Conservation (phyloP, 2,888 invertebrate genomes). For the Papilio elwesi region DNA sequence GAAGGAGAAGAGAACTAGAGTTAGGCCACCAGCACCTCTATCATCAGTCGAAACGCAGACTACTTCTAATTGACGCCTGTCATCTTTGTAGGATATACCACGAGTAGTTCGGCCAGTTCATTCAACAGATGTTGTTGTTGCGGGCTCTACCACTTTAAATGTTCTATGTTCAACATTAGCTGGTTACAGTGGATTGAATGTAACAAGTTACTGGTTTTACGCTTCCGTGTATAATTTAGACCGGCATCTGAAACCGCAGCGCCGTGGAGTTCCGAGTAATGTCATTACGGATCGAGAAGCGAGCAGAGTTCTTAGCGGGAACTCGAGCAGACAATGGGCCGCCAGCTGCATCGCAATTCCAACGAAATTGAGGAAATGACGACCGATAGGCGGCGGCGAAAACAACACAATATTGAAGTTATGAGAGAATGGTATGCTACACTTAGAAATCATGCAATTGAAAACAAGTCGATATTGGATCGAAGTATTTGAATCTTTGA, state of each 20-base stretch:
- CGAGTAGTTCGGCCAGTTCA: too few species aligned
- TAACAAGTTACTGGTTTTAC: neutral
- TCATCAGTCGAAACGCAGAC: too few species aligned
- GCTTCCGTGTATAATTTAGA: slow-evolving; percentile 14
- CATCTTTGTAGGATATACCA: too few species aligned
- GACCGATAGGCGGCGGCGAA: neutral
- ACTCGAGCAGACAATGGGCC: slow-evolving; percentile 37
- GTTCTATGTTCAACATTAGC: neutral
- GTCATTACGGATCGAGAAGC: slow-evolving; percentile 53
- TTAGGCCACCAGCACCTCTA: too few species aligned
- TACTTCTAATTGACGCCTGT: too few species aligned
- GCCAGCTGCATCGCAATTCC: slow-evolving; percentile 36
- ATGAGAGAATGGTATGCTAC: neutral
- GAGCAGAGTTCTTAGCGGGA: slow-evolving; percentile 21
- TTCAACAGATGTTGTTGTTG: too few species aligned
- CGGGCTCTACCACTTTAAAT: too few species aligned
- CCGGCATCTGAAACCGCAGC: slow-evolving; percentile 50
- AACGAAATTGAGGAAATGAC: slow-evolving; percentile 37
- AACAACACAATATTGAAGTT: slow-evolving; percentile 27
- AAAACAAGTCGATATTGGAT: neutral
- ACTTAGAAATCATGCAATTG: too few species aligned
- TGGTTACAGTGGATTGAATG: neutral
- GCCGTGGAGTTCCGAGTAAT: slow-evolving; percentile 58
- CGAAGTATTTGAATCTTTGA: too few species aligned
- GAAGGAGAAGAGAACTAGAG: too few species aligned